phyloP scores from a whole-genome alignment of 2,797 vertebrate species.

The Pristis pectinata region DNA sequence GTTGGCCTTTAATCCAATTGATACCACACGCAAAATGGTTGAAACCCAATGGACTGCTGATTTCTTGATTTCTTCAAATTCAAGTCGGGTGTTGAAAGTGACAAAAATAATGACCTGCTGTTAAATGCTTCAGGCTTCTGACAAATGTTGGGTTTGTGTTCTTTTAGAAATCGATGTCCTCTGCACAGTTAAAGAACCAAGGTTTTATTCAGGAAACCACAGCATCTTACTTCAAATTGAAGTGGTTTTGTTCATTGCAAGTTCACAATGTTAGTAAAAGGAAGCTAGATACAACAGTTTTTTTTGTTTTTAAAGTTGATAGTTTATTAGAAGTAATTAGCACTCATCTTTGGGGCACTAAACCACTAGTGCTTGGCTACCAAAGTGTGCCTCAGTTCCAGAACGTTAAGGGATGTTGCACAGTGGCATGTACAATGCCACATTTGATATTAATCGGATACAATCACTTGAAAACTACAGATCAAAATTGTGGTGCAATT shows the following conservation, averaged over 20 bases:
- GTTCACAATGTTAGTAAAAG: background rate
- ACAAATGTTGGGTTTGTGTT: no score
- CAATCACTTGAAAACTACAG: background rate
- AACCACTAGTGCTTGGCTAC: slow-evolving; percentile 24
- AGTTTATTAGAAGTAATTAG: slow-evolving; percentile 33
- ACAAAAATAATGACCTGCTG: background rate
- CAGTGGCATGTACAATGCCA: slow-evolving; percentile 12
- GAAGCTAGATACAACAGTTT: slow-evolving; percentile 21
- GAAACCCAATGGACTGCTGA: background rate
- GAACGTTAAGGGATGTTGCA: slow-evolving; percentile 25
- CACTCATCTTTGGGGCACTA: background rate
- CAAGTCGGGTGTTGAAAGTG: background rate
- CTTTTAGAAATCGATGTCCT: no score
- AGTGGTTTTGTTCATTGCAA: slow-evolving; percentile 2
- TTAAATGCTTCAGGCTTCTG: background rate
- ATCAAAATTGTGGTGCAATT: slow-evolving; percentile 16
- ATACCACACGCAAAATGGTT: background rate
- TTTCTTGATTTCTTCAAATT: background rate
- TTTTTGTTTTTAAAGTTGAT: slow-evolving; percentile 23
- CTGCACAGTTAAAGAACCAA: background rate
- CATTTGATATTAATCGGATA: slow-evolving; percentile 18
- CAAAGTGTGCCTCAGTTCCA: slow-evolving; percentile 27
- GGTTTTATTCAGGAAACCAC: slow-evolving; percentile 26
- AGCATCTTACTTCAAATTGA: background rate
- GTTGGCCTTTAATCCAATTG: background rate